phyloP scores from a whole-genome alignment of 2,113 vertebrate genomes.

The Colistium nudipinnis region DNA sequence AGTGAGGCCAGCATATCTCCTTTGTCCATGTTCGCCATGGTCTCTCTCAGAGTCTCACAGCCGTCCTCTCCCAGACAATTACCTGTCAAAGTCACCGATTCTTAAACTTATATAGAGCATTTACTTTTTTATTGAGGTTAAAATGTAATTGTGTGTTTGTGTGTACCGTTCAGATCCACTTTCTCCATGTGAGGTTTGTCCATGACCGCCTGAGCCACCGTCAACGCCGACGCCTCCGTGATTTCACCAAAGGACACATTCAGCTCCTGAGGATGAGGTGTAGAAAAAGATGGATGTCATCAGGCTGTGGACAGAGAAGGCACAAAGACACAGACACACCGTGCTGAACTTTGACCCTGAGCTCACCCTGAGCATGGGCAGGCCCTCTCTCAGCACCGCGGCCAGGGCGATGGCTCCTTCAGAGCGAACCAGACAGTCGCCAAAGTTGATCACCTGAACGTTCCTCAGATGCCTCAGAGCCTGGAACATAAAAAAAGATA shows the following conservation, averaged over 20 bases:
- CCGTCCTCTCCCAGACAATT: constrained; percentile 92
- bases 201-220: constrained; percentile 84
- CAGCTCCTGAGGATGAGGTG: constrained; percentile 83
- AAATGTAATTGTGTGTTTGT: too few species aligned
- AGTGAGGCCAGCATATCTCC: constrained; percentile 87
- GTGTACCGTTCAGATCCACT: constrained; percentile 92
- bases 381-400: constrained; percentile 87
- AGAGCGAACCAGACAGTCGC: constrained; percentile 95
- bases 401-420: constrained; percentile 92
- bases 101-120: too few species aligned
- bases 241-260: constrained; percentile 97
- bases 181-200: constrained; percentile 89
- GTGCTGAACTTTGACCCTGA: background rate
- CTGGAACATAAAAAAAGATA: constrained; percentile 68
- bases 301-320: background rate
- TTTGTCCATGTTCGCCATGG: constrained; percentile 87
- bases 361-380: constrained; percentile 89
- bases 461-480: constrained; percentile 89
- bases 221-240: constrained; percentile 88
- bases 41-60: constrained; percentile 89
- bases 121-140: too few species aligned
- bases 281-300: background rate
- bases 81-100: constrained; percentile 80
- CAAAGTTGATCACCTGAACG: constrained; percentile 94
- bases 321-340: background rate